phyloP scores from a whole-genome alignment of 2,113 vertebrate genomes.

The Rhegmatorhina hoffmannsi region DNA sequence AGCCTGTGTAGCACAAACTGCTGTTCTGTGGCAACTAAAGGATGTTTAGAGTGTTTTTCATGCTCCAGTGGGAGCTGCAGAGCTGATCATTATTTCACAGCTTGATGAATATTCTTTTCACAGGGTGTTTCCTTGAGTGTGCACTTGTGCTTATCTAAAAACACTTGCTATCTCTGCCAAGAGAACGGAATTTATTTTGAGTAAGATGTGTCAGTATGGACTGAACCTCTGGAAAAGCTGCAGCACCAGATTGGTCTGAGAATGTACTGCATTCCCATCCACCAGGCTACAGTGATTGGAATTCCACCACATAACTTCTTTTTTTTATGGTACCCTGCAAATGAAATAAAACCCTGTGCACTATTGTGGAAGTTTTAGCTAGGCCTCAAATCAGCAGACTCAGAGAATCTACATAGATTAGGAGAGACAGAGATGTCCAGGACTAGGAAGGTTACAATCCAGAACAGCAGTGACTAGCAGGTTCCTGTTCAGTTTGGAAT shows the following conservation, averaged over 20 bases:
- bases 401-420: no score
- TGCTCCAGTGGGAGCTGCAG: neutral
- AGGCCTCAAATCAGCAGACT: no score
- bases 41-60: neutral
- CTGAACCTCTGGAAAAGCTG: neutral
- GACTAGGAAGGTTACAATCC: neutral
- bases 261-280: neutral
- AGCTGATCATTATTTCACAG: constrained; percentile 22
- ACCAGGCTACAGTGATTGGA: neutral
- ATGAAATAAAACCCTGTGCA: neutral
- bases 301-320: neutral
- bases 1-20: neutral
- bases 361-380: neutral
- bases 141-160: neutral
- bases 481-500: neutral
- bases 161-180: neutral
- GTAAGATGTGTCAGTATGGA: neutral
- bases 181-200: neutral
- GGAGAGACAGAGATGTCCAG: neutral
- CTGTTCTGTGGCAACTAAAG: constrained; percentile 11
- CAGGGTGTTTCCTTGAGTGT: constrained; percentile 4
- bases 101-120: constrained; percentile 26
- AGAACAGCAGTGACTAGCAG: neutral
- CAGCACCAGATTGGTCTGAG: neutral
- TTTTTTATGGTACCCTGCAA: neutral